Evolutionary conservation across 2,888 invertebrate species (phyloP), one percentile per base, ranked within the genome.

Genomic region (Polyommatus icarus): DNA sequence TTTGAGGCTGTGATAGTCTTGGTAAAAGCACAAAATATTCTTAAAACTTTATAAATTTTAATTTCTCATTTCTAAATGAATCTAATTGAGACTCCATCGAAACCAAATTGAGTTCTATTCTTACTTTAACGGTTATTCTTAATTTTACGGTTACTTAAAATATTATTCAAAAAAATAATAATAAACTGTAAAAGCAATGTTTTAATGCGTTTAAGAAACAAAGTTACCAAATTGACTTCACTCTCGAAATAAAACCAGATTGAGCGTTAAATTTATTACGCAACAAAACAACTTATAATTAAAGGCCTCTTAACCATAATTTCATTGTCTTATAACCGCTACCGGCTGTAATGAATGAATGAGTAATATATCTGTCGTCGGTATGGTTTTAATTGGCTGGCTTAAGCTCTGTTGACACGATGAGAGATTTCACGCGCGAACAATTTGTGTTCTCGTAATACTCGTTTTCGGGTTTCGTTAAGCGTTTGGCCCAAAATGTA

Each of bases 181-280:
- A 15, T 15, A 15, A 67, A 67, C 29, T 6, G 29, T 12, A 15
- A 6, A 6, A 67, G 12, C 29, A 32, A 67, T 18, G 12, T 54
- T 54, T 54, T 54, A 54, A 54, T 18, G 54, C 54, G 18, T 54
- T 54, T 54, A 54, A 24, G 29, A 20, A 67, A 29, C 29, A 67
- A 61, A 67, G 29, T 67, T 32, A 67, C 29, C 15, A 67, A 29
- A 67, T 24, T 29, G 4, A 67, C 67, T 12, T 24, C 1, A 20
- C 67, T 15, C 29, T 29, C 29, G 29, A 67, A 67, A 67, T 67
- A 15, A 67, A 29, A 18, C 29, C 5, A 67, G 84, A 83, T 86
- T 84, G 83, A 85, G 86, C 87, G 67, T 67, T 18, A 67, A 67
- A 67, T 67, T 67, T 67, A 67, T 29, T 29, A 32, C 29, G 7